phyloP scores from a whole-genome alignment of 92 coral and sea anemone genomes.

The Virgularia gustaviana region DNA sequence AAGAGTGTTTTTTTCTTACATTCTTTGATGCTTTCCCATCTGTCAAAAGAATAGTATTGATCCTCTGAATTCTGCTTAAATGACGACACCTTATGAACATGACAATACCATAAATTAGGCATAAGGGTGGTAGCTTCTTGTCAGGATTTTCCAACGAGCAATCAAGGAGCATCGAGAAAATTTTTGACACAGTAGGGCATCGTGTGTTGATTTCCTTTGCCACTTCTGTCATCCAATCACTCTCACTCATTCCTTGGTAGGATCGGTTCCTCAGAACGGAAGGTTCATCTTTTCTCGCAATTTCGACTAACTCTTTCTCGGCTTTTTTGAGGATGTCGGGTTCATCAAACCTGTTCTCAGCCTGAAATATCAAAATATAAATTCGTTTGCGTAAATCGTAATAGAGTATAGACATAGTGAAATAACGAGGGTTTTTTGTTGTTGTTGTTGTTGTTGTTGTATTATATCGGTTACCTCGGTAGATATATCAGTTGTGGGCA shows the following conservation, averaged over 20 bases:
- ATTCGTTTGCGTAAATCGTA: too few relatives aligned
- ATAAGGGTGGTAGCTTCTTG: slow-evolving; percentile 33
- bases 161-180: slow-evolving; percentile 35
- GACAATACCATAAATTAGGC: slow-evolving; percentile 40
- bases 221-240: slow-evolving; percentile 36
- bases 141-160: slow-evolving; percentile 17
- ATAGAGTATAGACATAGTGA: too few relatives aligned
- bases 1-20: too few relatives aligned
- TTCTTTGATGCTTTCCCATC: too few relatives aligned
- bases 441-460: too few relatives aligned
- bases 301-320: slow-evolving; percentile 47
- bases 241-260: slow-evolving; percentile 42
- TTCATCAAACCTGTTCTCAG: too few relatives aligned
- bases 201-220: slow-evolving; percentile 21
- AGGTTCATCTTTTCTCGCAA: slow-evolving; percentile 47
- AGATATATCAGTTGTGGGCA: too few relatives aligned
- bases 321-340: slow-evolving; percentile 19
- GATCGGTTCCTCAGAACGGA: slow-evolving; percentile 44
- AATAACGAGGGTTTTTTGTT: too few relatives aligned
- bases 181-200: slow-evolving; percentile 39
- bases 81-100: slow-evolving; percentile 46
- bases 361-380: too few relatives aligned
- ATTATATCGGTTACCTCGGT: too few relatives aligned
- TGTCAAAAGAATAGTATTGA: slow-evolving; percentile 48
- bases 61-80: slow-evolving; percentile 39